A percentile compares a stretch with the other conserved stretches of the same genome.
phyloP scores from a whole-genome alignment of 2,888 invertebrate genomes.

The Troides helena region DNA sequence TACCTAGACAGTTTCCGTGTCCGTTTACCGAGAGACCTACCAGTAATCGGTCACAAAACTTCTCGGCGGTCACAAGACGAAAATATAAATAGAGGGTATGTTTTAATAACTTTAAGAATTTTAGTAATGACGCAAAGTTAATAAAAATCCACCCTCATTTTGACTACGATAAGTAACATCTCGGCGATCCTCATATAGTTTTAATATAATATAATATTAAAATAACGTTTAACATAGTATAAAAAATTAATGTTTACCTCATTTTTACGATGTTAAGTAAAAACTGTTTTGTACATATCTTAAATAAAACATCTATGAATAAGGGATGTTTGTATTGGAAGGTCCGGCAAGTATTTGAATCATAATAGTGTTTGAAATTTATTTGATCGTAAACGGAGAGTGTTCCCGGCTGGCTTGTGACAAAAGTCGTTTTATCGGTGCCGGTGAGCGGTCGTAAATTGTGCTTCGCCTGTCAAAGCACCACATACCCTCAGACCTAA shows the following conservation, averaged over 20 bases:
- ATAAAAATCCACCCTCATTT: too few species aligned
- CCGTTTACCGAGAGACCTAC: too few species aligned
- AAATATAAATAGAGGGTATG: too few species aligned
- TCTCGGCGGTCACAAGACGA: too few species aligned
- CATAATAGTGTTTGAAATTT: slow-evolving; percentile 79
- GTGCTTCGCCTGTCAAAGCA: slow-evolving; percentile 73
- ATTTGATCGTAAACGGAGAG: slow-evolving; percentile 75
- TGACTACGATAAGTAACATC: too few species aligned
- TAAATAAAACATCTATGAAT: slow-evolving; percentile 59
- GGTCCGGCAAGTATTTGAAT: slow-evolving; percentile 73
- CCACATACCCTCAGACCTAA: slow-evolving; percentile 36
- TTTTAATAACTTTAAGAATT: too few species aligned
- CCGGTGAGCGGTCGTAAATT: slow-evolving; percentile 73
- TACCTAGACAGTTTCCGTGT: too few species aligned
- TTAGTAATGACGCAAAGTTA: too few species aligned
- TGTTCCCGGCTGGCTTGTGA: slow-evolving; percentile 69
- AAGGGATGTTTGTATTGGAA: slow-evolving; percentile 69
- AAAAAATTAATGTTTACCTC: neutral
- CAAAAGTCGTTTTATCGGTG: slow-evolving; percentile 73
- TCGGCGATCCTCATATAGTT: too few species aligned
- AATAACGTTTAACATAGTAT: too few species aligned
- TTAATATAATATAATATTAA: too few species aligned
- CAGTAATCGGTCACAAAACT: too few species aligned
- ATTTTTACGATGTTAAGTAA: slow-evolving; percentile 29
- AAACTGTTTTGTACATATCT: slow-evolving; percentile 65